Base-by-base conservation (phyloP, 2,797 vertebrate species). In the Tinamus major region DNA sequence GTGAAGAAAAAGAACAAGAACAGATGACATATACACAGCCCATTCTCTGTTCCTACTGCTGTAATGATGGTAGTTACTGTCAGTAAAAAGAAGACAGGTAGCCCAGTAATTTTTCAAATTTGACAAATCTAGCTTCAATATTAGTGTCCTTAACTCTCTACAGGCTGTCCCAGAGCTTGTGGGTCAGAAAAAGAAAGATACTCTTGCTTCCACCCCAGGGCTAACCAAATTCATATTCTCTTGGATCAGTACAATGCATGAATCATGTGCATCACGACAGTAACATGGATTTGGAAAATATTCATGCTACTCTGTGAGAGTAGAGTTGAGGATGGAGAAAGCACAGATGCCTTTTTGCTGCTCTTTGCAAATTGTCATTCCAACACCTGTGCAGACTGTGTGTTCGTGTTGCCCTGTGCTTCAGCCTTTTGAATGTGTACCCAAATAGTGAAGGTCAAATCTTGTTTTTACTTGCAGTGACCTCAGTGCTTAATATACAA, bases 401-500 rank as follows among this genome's bases (percentile, higher is more conserved):
- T 15, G 21, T 29, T 63, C 77, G 13, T 27, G 33, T 7, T 58
- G 35, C 62, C 75, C n/a, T 39, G 15, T 41, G 2, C 9, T 39
- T 21, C 42, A 33, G 18, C 67, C 64, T 77, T 71, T 58, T 72
- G 55, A 63, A 24, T 10, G 14, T 33, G 19, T 37, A 41, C 83
- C 49, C 76, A 91, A 84, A 77, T 4, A 79, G 31, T 0, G 2
- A 85, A 94, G 61, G 84, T 86, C 64, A 86, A 64, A 75, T 19
- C 68, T 56, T 78, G 24, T 23, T 94, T 88, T 64, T 33, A 18
- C 35, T 74, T 82, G 29, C 61, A 55, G 29, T 1, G 17, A 85
- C 58, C 48, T 93, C 59, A 61, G 39, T 53, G n/a, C 26, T 88
- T 95, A 74, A 79, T 77, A 33, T 93, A 85, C 44, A 81, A 35